Percentiles rank a stretch among this genome's conserved stretches.
These are phyloP conservation scores for Potorous gilbertii DNA, from an alignment of 2,797 vertebrate genomes.

Conservation along the genomic window DNA sequence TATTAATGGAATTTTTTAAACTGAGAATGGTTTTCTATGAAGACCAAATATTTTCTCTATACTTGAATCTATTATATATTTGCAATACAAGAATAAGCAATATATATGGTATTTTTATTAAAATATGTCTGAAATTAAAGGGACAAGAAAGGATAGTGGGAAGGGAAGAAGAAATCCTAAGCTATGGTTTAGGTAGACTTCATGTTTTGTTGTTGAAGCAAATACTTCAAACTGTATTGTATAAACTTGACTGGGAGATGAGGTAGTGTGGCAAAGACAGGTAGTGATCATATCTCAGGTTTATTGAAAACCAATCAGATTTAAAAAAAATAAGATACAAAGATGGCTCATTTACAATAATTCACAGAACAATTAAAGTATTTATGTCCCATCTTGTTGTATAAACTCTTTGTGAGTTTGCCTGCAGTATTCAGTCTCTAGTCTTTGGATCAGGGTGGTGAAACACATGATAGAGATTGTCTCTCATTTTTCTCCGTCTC, in stretches of 20 bases:
- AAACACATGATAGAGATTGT: not conserved
- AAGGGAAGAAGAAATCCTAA: not conserved
- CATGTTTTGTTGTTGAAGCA: not conserved
- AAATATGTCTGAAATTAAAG: not conserved
- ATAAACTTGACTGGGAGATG: not conserved
- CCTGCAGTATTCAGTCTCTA: not conserved
- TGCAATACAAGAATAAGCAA: not conserved
- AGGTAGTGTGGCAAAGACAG: not conserved
- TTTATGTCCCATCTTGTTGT: not conserved
- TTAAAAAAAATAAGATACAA: not conserved
- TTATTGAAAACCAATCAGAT: not conserved
- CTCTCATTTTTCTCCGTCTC: not conserved
- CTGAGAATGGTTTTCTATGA: not conserved
- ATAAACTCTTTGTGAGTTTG: not conserved
- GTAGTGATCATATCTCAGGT: not conserved
- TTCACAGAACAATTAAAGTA: not conserved
- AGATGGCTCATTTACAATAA: not conserved
- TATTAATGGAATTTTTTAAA: not conserved
- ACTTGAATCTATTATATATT: not conserved
- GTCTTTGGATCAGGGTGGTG: not conserved
- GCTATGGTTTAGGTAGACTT: not conserved
- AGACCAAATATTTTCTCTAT: not conserved
- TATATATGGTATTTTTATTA: not conserved
- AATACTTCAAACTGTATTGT: not conserved
- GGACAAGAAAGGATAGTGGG: not conserved